Base-by-base conservation (phyloP, 2,797 vertebrate species). In the Oreochromis grahami region DNA sequence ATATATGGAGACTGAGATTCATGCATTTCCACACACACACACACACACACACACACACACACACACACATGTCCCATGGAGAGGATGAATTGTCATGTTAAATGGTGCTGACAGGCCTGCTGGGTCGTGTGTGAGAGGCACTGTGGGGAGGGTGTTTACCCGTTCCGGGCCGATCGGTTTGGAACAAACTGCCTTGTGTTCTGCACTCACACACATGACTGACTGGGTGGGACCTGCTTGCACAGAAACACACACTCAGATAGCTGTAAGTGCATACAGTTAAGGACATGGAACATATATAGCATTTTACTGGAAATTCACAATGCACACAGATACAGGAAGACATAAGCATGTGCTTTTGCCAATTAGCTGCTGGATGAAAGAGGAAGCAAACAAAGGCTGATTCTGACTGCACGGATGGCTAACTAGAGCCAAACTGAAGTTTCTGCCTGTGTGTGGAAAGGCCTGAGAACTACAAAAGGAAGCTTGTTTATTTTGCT, bases 101-200 rank as follows among this genome's bases (percentile, higher is more conserved):
- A 95, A 89, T 85, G 89, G 83, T 77, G 91, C 80, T 92, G 95
- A 94, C 92, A 93, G 93, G 92, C 89, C 91, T 84, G 89, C 91
- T 91, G 89, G 88, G 87, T 90, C 15, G 41, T 92, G 87, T 91
- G 87, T 91, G 90, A 84, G 92, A 90, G 81, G 76, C 87, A 81
- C 76, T 70, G 65, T 51, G 84, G 88, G 89, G 84, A 80, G 82
- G 82, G 85, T 93, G 86, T 92, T 92, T 94, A 93, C 88, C 76
- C 87, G 58, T 83, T 88, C 70, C 11, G 76, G 86, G 84, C 79
- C 6, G 80, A 85, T 88, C 77, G 12, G 11, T 83, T 90, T 78
- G 88, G 91, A 94, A 95, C 94, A 95, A 95, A 92, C 90, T 50
- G 76, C 88, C 88, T 90, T 95, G 91, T 96, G 94, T 95, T 93